A percentile compares a stretch with the other conserved stretches of the same genome.
Conservation (phyloP, 2,113 vertebrate species). For the Suncus etruscus region DNA sequence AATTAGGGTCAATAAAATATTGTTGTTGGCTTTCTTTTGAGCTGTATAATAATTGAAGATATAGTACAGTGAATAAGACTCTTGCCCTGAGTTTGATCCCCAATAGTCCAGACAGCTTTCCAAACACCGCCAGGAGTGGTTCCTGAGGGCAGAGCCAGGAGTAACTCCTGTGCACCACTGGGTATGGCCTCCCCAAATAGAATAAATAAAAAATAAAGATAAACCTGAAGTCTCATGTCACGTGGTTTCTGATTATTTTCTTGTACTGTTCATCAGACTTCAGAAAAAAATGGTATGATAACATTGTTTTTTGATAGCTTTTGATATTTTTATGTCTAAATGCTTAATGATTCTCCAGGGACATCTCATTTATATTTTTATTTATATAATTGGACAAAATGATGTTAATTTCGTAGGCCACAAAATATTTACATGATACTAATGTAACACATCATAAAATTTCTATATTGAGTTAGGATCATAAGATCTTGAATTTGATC, state of each 20-base stretch:
- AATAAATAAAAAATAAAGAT: background rate
- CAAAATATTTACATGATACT: background rate
- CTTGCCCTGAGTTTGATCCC: too few species aligned
- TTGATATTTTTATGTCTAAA: background rate
- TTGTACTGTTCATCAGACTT: background rate
- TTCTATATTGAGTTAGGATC: background rate
- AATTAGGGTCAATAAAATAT: background rate
- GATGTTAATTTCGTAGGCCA: background rate
- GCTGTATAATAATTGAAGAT: background rate
- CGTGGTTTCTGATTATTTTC: background rate
- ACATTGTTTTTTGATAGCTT: background rate
- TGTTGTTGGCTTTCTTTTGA: background rate
- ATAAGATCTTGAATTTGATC: background rate
- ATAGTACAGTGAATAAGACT: too few species aligned
- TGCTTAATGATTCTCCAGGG: background rate
- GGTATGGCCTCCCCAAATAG: background rate
- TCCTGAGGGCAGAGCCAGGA: too few species aligned
- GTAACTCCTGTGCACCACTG: too few species aligned
- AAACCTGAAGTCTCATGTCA: background rate
- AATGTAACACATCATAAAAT: background rate
- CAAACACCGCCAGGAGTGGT: too few species aligned
- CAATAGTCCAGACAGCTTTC: too few species aligned
- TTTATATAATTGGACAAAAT: background rate
- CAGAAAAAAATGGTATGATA: background rate
- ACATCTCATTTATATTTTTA: background rate